Conservation (phyloP, 37 sponge, comb jelly and placozoan genomes). For the Crambe crambe region DNA sequence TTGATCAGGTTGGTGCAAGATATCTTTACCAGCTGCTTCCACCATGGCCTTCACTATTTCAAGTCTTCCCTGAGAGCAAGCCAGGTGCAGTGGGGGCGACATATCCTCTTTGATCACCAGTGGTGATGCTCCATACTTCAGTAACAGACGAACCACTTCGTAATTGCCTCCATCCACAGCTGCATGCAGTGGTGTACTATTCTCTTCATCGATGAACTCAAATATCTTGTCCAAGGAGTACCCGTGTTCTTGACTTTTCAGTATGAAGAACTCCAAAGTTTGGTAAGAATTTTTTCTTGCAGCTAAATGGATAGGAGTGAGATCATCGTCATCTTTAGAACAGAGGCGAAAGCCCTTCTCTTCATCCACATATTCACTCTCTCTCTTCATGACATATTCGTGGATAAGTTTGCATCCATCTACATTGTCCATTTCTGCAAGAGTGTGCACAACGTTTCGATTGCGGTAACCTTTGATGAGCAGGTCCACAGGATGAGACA, state of each 20-base stretch:
- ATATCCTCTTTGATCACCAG: conserved; percentile 33
- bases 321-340: conserved; percentile 66
- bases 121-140: conserved; percentile 67
- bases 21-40: conserved; percentile 9
- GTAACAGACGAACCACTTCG: conserved; percentile 64
- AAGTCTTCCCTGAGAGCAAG: conserved; percentile 67
- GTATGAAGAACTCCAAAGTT: conserved; percentile 53
- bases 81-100: conserved; percentile 70
- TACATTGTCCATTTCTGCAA: conserved; percentile 64
- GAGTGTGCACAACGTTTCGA: conserved; percentile 67
- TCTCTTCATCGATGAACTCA: conserved; percentile 69
- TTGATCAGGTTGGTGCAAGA: conserved; percentile 19
- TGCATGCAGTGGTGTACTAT: conserved; percentile 83
- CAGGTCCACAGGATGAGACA: background rate
- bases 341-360: conserved; percentile 51
- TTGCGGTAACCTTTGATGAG: conserved; percentile 7
- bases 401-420: conserved; percentile 49
- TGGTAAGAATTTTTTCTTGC: conserved; percentile 63
- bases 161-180: conserved; percentile 79
- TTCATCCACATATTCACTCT: background rate
- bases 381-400: background rate
- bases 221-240: conserved; percentile 62
- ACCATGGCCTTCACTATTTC: conserved; percentile 61
- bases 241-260: conserved; percentile 35
- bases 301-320: conserved; percentile 76